Evolutionary conservation across 2,797 vertebrate species (phyloP).

Genomic region (Ctenopoma kingsleyae): DNA sequence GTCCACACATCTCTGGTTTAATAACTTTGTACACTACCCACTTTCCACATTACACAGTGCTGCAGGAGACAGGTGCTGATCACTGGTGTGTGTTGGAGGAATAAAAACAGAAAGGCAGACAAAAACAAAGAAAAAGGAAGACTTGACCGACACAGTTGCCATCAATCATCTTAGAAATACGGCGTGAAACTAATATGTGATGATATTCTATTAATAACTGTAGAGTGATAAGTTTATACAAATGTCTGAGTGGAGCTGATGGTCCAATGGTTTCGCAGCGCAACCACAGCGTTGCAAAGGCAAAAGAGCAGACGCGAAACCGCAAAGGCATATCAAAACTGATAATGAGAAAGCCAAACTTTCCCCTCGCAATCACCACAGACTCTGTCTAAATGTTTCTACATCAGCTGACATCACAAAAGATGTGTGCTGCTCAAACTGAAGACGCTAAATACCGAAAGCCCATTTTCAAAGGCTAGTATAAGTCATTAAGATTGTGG

Average conservation of each 20-base stretch:
- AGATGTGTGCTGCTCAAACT: background rate
- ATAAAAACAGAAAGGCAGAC: conserved; percentile 9
- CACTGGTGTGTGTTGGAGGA: conserved; percentile 22
- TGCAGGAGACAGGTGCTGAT: conserved; percentile 30
- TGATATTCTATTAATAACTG: conserved; percentile 67
- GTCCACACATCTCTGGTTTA: conserved; percentile 54
- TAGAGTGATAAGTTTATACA: conserved; percentile 62
- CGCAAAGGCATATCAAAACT: conserved; percentile 18
- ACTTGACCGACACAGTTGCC: conserved; percentile 8
- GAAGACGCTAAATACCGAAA: background rate
- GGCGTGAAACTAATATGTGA: conserved; percentile 33
- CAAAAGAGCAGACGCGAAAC: conserved; percentile 3
- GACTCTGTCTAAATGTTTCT: conserved; percentile 4
- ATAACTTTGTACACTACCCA: conserved; percentile 35
- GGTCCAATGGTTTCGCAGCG: conserved; percentile 59
- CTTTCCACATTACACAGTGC: conserved; percentile 37
- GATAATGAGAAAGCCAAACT: conserved; percentile 17
- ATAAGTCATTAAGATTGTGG: conserved; percentile 18
- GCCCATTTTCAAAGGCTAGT: conserved; percentile 14
- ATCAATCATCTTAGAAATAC: conserved; percentile 29
- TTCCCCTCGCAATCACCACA: conserved; percentile 7
- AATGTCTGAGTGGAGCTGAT: conserved; percentile 60
- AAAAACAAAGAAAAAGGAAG: conserved; percentile 6
- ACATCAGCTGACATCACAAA: conserved; percentile 12
- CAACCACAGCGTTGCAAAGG: conserved; percentile 38